A percentile compares a stretch with the other conserved stretches of the same genome.
These are phyloP conservation scores for Anthophora plumipes DNA, from an alignment of 2,888 invertebrate species.

Conservation along the genomic window DNA sequence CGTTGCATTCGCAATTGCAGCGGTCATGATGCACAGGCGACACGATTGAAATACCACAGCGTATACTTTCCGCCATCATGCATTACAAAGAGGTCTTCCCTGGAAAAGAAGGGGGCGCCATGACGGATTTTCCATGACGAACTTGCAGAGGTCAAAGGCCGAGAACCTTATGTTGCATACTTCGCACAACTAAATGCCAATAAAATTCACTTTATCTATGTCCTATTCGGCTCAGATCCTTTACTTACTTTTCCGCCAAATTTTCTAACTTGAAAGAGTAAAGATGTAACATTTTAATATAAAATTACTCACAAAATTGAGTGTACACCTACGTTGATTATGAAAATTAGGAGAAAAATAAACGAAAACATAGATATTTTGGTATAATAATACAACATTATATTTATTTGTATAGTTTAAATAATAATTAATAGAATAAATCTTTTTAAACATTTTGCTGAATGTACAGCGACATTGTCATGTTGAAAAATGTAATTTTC, in stretches of 20 bases:
- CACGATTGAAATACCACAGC: slow-evolving; percentile 70
- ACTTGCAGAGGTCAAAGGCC: slow-evolving; percentile 56
- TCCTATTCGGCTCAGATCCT: neutral
- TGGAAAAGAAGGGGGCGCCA: slow-evolving; percentile 59
- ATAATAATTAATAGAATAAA: too few relatives aligned
- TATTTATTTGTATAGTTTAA: too few relatives aligned
- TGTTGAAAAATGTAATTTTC: too few relatives aligned
- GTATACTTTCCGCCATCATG: slow-evolving; percentile 70
- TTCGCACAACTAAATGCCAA: slow-evolving; percentile 27
- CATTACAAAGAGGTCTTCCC: slow-evolving; percentile 71
- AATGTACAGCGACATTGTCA: too few relatives aligned
- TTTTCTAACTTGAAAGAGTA: neutral
- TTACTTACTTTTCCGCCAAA: neutral
- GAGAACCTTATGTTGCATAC: slow-evolving; percentile 37
- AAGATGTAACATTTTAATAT: too few relatives aligned
- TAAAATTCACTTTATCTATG: neutral
- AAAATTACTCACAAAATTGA: too few relatives aligned
- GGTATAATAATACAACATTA: too few relatives aligned
- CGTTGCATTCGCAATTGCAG: slow-evolving; percentile 50
- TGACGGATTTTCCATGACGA: slow-evolving; percentile 64
- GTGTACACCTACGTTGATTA: too few relatives aligned
- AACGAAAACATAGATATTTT: too few relatives aligned
- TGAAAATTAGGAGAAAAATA: too few relatives aligned
- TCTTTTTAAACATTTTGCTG: too few relatives aligned
- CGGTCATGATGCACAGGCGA: slow-evolving; percentile 42